Conservation (phyloP, 1,140 invertebrate species). For the Drepana arcuata region DNA sequence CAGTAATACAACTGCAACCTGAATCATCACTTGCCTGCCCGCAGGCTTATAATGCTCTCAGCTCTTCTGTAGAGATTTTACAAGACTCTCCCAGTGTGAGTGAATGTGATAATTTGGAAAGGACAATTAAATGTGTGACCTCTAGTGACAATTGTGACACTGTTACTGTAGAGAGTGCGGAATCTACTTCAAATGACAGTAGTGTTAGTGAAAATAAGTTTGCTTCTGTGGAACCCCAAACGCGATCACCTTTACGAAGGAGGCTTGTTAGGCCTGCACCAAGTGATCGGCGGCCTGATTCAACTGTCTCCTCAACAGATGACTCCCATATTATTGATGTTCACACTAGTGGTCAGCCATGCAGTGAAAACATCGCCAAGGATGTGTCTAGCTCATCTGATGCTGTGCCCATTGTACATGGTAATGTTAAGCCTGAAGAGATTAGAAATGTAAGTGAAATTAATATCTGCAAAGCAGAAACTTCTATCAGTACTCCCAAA, state of each 20-base stretch:
- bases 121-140: constrained; percentile 55
- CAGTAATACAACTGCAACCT: constrained; percentile 14
- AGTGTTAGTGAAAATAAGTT: constrained; percentile 46
- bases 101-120: constrained; percentile 40
- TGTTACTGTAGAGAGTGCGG: constrained; percentile 56
- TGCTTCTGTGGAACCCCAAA: constrained; percentile 18
- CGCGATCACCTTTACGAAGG: constrained; percentile 39
- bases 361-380: constrained; percentile 45
- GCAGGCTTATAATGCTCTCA: constrained; percentile 43
- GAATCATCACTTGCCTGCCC: constrained; percentile 21
- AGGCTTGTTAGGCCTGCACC: constrained; percentile 44
- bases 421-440: constrained; percentile 52
- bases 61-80: constrained; percentile 42
- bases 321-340: constrained; percentile 42
- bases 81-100: constrained; percentile 27
- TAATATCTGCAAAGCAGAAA: constrained; percentile 65
- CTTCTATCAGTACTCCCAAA: constrained; percentile 50
- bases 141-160: constrained; percentile 58
- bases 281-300: constrained; percentile 48
- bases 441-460: constrained; percentile 60
- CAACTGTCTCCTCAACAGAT: constrained; percentile 58
- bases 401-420: constrained; percentile 45
- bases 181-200: constrained; percentile 61
- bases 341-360: constrained; percentile 29
- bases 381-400: constrained; percentile 66